Evolutionary conservation across 2,797 vertebrate genomes (phyloP).

Genomic region (Crocidura indochinensis): DNA sequence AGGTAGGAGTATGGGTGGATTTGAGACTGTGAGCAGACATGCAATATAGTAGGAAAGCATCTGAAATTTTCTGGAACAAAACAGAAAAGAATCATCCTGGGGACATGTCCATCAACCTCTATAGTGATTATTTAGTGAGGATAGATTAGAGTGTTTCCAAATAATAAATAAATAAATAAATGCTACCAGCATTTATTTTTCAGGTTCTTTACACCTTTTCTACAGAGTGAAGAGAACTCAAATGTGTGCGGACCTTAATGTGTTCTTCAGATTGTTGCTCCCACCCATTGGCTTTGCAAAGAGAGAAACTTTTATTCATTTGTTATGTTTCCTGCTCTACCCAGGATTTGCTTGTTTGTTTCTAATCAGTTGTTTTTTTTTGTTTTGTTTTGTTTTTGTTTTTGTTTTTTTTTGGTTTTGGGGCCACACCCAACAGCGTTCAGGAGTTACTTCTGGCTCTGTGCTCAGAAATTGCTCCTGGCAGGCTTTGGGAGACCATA

Average conservation of each 20-base stretch:
- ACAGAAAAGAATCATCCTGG: neutral
- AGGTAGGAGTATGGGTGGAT: neutral
- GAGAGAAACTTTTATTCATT: slow-evolving; percentile 30
- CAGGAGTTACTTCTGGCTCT: too few species aligned
- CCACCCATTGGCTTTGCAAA: neutral
- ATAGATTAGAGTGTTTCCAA: neutral
- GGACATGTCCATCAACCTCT: neutral
- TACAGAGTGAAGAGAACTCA: slow-evolving; percentile 42
- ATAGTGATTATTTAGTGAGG: neutral
- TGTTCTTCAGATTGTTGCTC: neutral
- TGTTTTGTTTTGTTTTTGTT: slow-evolving; percentile 34
- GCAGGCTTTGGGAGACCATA: too few species aligned
- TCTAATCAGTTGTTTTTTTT: too few species aligned
- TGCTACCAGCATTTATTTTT: neutral
- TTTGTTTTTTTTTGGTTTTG: too few species aligned
- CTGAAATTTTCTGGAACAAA: neutral
- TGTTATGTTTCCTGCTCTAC: slow-evolving; percentile 42
- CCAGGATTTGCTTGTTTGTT: neutral
- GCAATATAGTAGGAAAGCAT: neutral
- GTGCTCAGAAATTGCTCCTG: too few species aligned
- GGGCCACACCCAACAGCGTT: too few species aligned
- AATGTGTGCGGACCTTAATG: neutral
- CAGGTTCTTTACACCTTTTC: slow-evolving; percentile 33
- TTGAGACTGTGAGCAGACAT: neutral
- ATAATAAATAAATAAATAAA: neutral